Base-by-base conservation (phyloP, 2,113 vertebrate genomes). In the Paedocypris sp. region DNA sequence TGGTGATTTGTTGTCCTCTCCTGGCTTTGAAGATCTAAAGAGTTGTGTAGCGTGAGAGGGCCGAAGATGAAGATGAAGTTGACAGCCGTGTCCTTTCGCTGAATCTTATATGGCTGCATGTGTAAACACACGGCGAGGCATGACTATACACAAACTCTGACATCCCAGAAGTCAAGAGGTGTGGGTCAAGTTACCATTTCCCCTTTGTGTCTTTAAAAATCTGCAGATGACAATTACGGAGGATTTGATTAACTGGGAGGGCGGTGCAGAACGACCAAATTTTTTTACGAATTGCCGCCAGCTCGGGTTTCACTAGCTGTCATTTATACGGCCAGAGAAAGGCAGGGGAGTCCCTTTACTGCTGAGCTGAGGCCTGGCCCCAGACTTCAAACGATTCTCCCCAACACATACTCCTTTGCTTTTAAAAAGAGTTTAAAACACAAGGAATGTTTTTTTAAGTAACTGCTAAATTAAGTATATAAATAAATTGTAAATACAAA, bases 281-380 rank as follows among this genome's bases (percentile, higher is more conserved):
- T 56, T 62, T 54, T 77, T 72, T 71, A 76, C 59, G 49, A 67
- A 36, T 62, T 75, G 67, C 65, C 67, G 60, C 61, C 57, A 48
- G 77, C 73, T 87, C 74, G 2, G 1, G 67, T 87, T 87, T 85
- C 85, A 84, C 82, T 73, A 79, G 81, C 82, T 86, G 84, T 84
- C 82, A 83, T 80, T 86, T 83, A 82, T 79, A 84, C 61, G 68
- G 61, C 72, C 67, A 47, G 26, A 66, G 77, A 62, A 75, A 74
- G 66, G 70, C 67, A 10, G 70, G 74, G 72, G 77, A 75, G 78
- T 78, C 76, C 68, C 76, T 86, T 85, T 84, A 84, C 72, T 76
- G 74, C 57, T 57, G 50, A 60, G 26, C 62, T 62, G 70, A 58
- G 70, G 38, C 76, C 63, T 67, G 12, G 42, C 52, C 75, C 72